phyloP scores from a whole-genome alignment of 2,113 vertebrate genomes.

The Syngnathoides biaculeatus region DNA sequence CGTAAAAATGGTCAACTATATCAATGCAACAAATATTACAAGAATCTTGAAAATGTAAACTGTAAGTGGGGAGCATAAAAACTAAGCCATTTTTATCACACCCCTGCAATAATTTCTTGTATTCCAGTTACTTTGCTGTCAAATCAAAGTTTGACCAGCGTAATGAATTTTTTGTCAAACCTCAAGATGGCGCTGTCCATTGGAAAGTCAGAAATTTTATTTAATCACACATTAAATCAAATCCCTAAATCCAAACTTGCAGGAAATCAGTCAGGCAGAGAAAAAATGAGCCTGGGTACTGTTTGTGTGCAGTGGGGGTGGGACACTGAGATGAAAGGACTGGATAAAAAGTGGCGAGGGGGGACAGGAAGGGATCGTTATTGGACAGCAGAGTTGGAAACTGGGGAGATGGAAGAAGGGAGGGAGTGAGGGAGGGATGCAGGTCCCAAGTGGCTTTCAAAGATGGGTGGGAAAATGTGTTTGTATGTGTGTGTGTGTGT shows the following conservation, averaged over 20 bases:
- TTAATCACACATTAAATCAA: slow-evolving; percentile 63
- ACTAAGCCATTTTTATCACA: too few relatives aligned
- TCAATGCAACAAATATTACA: too few relatives aligned
- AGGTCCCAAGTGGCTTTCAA: slow-evolving; percentile 12
- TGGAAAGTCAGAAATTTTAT: slow-evolving; percentile 28
- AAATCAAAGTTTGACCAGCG: too few relatives aligned
- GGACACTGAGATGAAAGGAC: background rate
- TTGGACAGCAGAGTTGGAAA: slow-evolving; percentile 50
- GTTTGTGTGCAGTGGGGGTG: background rate
- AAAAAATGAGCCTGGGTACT: slow-evolving; percentile 55
- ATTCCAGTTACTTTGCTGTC: too few relatives aligned
- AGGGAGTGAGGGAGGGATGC: slow-evolving; percentile 38
- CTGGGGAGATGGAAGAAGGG: slow-evolving; percentile 43
- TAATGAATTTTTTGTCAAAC: background rate
- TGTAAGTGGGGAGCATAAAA: too few relatives aligned
- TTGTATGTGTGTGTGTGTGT: slow-evolving; percentile 69
- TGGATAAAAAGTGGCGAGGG: slow-evolving; percentile 61
- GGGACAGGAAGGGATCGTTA: slow-evolving; percentile 56
- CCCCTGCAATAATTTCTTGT: too few relatives aligned
- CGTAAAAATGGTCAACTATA: too few relatives aligned
- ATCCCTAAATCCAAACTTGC: slow-evolving; percentile 55
- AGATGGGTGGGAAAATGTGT: slow-evolving; percentile 66
- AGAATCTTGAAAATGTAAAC: too few relatives aligned
- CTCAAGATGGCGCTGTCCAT: background rate
- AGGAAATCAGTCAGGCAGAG: slow-evolving; percentile 61